These are phyloP conservation scores for Procambarus virginalis DNA, from an alignment of 1,140 invertebrate species.

Conservation along the genomic window DNA sequence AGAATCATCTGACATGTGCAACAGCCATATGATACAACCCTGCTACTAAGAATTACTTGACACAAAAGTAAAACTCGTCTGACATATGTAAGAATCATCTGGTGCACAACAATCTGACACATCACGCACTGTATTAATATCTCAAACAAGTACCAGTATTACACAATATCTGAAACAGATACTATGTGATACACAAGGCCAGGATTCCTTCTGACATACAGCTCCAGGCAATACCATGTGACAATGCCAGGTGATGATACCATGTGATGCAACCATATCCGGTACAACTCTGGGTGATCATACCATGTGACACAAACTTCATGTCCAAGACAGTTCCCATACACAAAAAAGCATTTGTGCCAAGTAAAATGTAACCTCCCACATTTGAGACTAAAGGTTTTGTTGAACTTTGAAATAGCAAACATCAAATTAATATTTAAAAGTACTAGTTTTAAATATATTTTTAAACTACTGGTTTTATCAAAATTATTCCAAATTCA, in stretches of 20 bases:
- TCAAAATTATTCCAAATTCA: neutral
- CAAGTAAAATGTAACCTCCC: neutral
- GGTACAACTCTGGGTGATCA: neutral
- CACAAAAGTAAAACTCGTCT: too few species aligned
- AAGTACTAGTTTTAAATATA: neutral
- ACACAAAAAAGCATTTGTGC: conserved; percentile 1
- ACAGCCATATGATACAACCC: too few species aligned
- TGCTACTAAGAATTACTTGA: too few species aligned
- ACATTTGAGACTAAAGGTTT: neutral
- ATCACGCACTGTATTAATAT: too few species aligned
- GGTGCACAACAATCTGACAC: too few species aligned
- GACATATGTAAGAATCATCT: too few species aligned
- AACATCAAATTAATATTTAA: neutral
- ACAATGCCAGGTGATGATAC: neutral
- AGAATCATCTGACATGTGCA: neutral
- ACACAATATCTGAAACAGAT: neutral
- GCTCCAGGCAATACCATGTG: neutral
- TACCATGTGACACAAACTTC: neutral
- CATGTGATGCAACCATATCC: neutral
- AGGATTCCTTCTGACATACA: neutral
- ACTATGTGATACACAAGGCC: neutral
- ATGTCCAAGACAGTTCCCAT: neutral
- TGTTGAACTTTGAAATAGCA: neutral
- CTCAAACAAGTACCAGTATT: neutral
- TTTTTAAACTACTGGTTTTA: neutral